Conservation (phyloP, 1,140 invertebrate genomes). For the Brachionus plicatilis region DNA sequence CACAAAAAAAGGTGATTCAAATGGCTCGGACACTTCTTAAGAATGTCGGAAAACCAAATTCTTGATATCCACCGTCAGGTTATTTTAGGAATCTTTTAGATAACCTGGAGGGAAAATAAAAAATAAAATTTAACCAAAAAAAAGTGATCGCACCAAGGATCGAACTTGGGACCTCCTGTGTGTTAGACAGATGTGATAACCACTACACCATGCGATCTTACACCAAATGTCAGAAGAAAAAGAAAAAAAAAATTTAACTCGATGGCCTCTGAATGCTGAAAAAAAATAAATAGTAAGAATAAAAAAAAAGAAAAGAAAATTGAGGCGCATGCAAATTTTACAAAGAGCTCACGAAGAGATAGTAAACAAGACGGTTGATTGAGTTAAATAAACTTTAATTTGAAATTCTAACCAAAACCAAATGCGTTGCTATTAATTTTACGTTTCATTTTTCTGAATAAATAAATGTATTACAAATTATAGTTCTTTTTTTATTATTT, state of each 20-base stretch:
- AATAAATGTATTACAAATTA: constrained; percentile 22
- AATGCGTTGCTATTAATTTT: constrained; percentile 24
- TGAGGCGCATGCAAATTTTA: background rate
- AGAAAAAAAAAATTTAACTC: background rate
- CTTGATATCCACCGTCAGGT: too few species aligned
- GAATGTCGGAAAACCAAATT: too few species aligned
- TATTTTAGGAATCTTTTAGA: too few species aligned
- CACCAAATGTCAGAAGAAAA: background rate
- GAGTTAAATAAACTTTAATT: constrained; percentile 30
- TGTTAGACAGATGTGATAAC: background rate
- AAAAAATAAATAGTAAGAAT: background rate
- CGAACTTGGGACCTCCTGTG: background rate
- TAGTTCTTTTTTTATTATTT: background rate
- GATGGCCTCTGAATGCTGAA: background rate
- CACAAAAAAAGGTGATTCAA: too few species aligned
- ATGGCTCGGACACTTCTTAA: too few species aligned
- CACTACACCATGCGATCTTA: background rate
- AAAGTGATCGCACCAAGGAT: background rate
- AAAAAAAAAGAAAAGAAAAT: background rate
- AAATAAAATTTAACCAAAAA: background rate
- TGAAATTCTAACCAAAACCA: constrained; percentile 29
- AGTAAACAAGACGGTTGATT: constrained; percentile 32
- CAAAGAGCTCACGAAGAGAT: background rate
- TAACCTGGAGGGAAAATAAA: too few species aligned
- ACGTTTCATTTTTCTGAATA: constrained; percentile 3